Base-by-base conservation (phyloP, 2,888 invertebrate genomes). In the Ectobius pallidus region DNA sequence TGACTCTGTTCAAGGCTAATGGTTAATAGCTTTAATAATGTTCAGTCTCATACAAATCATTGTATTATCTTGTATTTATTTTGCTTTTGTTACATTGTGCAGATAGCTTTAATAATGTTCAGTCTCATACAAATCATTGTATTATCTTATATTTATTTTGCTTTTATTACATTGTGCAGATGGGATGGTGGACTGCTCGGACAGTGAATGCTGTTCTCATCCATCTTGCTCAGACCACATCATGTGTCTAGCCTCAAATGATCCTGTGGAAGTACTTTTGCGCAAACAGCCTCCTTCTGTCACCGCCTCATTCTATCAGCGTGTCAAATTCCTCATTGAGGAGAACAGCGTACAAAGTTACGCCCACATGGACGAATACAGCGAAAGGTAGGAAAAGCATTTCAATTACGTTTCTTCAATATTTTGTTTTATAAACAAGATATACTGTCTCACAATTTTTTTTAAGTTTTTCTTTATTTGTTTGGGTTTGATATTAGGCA, bases 261-360 rank as follows among this genome's bases (percentile, higher is more conserved):
- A 98, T 83, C 99, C 99, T 0, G 94, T 96, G 20, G 97, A 98
- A 83, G 97, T 99, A 18, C 88, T 99, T 39, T 89, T 98, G 7
- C 89, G 97, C 70, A 97, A 98, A 84, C 97, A 98, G 80, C 96
- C 98, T 1, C 97, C 97, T 2, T 95, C 95, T 52, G 96, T 96
- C 78, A 97, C 97, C 27, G 97, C 97, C 2, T 96, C 97, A 39
- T 99, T 99, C 87, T 97, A 96, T 83, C 97, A 99, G 83, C 90
- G 97, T 72, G 97, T 98, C 84, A 95, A 96, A 83, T 99, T 99
- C 86, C 91, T 99, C 78, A 96, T 99, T 77, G 98, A 99, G 86
- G 97, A 98, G 84, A 96, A 97, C 84, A 97, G 97, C 77, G 97
- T 99, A 74, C 99, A 99, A 86, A 96, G 95, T 81, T 99, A 99